A percentile compares a stretch with the other conserved stretches of the same genome.
These are phyloP conservation scores for Paracentrotus lividus DNA, from an alignment of 53 echinoderm and acorn worm species.

Conservation along the genomic window DNA sequence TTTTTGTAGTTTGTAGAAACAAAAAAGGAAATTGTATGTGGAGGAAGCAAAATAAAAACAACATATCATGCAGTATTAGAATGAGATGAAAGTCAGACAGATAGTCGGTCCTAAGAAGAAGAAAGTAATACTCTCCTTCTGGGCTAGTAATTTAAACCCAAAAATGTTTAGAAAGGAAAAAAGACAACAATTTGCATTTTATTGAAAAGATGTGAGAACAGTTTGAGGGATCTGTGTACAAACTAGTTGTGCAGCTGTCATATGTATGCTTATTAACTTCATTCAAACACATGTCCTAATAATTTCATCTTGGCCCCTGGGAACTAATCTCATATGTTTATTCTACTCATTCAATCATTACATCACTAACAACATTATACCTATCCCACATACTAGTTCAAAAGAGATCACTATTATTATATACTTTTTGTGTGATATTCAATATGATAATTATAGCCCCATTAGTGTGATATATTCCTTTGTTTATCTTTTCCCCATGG, in stretches of 20 bases:
- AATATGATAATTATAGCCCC: background rate
- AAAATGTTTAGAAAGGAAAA: background rate
- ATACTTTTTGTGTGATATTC: background rate
- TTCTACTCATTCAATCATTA: background rate
- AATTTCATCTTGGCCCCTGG: background rate
- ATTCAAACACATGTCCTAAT: background rate
- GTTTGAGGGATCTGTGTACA: slow-evolving; percentile 38
- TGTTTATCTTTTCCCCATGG: background rate
- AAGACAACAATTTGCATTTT: slow-evolving; percentile 53
- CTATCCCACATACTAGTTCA: background rate
- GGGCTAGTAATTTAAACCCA: background rate
- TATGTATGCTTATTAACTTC: background rate
- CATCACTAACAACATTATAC: slow-evolving; percentile 39
- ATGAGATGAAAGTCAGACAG: slow-evolving; percentile 61
- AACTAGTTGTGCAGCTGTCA: slow-evolving; percentile 23
- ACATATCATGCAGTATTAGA: background rate
- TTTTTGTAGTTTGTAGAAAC: background rate
- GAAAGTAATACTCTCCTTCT: background rate
- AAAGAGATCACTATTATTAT: no score
- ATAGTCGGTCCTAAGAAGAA: background rate
- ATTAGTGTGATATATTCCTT: background rate
- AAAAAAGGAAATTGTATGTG: background rate
- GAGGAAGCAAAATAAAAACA: slow-evolving; percentile 50
- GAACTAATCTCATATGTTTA: slow-evolving; percentile 22
- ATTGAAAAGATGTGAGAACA: slow-evolving; percentile 37